Evolutionary conservation across 30 jellyfish, hydroid and myxozoan genomes (phyloP).

Genomic region (Hydractinia echinata): DNA sequence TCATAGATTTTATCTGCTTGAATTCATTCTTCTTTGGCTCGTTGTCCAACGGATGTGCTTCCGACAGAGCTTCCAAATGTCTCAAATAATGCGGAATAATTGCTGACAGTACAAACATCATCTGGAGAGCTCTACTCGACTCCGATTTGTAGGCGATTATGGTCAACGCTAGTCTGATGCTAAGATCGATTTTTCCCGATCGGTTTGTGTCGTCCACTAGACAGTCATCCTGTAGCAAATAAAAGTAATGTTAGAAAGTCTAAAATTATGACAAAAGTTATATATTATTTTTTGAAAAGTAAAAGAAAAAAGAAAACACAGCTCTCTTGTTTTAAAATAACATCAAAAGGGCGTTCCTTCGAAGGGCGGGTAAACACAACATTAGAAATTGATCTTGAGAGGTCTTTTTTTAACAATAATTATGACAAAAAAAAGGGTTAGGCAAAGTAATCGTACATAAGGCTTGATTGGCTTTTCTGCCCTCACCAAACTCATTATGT

Average conservation of each 20-base stretch:
- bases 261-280: background rate
- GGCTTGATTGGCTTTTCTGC: slow-evolving; percentile 76
- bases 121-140: slow-evolving; percentile 71
- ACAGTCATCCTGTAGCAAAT: slow-evolving; percentile 23
- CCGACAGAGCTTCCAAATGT: slow-evolving; percentile 39
- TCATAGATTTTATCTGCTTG: slow-evolving; percentile 54
- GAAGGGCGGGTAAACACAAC: no score
- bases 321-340: no score
- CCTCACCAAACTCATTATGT: slow-evolving; percentile 60
- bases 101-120: slow-evolving; percentile 80
- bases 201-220: slow-evolving; percentile 18
- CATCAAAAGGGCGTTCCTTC: no score
- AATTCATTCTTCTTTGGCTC: slow-evolving; percentile 55
- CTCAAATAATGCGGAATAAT: slow-evolving; percentile 61
- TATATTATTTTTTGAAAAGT: no score
- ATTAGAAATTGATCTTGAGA: no score
- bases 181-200: slow-evolving; percentile 59
- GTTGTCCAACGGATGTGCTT: slow-evolving; percentile 19
- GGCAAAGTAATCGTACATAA: slow-evolving; percentile 51
- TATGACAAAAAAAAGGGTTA: background rate
- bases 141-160: slow-evolving; percentile 86
- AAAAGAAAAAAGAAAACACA: no score
- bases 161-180: slow-evolving; percentile 81
- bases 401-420: background rate
- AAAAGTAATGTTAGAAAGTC: background rate